phyloP scores from a whole-genome alignment of 2,888 invertebrate species.

The Diarsia rubi region DNA sequence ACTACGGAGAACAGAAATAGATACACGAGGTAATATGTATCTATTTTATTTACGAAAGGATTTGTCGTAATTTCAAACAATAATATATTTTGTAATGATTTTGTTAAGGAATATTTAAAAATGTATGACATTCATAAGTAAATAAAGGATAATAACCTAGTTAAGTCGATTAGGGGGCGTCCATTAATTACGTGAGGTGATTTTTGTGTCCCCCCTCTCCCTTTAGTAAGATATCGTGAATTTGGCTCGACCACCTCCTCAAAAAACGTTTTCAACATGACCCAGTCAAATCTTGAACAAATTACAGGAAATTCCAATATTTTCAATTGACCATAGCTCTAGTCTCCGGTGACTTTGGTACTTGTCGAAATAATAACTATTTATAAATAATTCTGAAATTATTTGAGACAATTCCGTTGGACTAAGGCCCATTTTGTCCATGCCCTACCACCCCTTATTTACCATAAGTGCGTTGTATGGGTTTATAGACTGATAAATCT shows the following conservation, averaged over 20 bases:
- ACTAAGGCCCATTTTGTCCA: neutral
- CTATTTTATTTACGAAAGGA: neutral
- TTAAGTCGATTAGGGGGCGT: neutral
- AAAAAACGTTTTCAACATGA: neutral
- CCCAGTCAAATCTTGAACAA: neutral
- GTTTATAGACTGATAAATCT: constrained; percentile 2
- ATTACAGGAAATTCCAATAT: neutral
- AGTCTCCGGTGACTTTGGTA: neutral
- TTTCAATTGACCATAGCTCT: neutral
- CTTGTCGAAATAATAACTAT: neutral
- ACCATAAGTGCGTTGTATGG: neutral
- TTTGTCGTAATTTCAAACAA: neutral
- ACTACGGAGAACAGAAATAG: neutral
- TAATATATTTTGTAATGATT: too few relatives aligned
- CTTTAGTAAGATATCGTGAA: too few relatives aligned
- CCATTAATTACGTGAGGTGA: too few relatives aligned
- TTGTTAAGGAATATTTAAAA: too few relatives aligned
- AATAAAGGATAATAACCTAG: neutral
- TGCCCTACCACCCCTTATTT: neutral
- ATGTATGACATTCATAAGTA: too few relatives aligned
- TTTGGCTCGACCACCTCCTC: too few relatives aligned
- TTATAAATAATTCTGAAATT: neutral
- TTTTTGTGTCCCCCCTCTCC: too few relatives aligned
- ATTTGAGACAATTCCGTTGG: neutral
- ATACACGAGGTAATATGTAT: neutral